A percentile compares a stretch with the other conserved stretches of the same genome.
phyloP scores from a whole-genome alignment of 1,140 invertebrate species.

The Chionoecetes opilio region DNA sequence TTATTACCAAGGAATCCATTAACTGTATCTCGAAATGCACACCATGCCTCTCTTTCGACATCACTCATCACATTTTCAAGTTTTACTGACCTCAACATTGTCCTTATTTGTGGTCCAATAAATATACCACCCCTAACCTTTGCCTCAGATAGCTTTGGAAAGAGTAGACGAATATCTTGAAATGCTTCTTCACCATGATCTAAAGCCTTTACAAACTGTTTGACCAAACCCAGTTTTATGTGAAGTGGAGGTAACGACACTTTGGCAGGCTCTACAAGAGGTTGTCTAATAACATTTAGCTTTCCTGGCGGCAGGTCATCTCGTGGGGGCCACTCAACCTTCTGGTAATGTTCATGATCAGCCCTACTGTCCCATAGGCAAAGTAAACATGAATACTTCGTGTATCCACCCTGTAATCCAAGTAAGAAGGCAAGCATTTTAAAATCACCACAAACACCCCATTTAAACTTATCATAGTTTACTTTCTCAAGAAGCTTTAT shows the following conservation, averaged over 20 bases:
- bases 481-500: slow-evolving; percentile 5
- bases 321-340: slow-evolving; percentile 42
- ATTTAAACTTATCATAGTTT: slow-evolving; percentile 48
- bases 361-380: slow-evolving; percentile 50
- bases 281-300: not conserved
- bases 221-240: too few relatives aligned
- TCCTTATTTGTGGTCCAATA: slow-evolving; percentile 23
- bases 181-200: not conserved
- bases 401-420: too few relatives aligned
- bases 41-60: slow-evolving; percentile 38
- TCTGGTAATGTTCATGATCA: slow-evolving; percentile 34
- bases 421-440: too few relatives aligned
- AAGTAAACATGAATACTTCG: slow-evolving; percentile 17
- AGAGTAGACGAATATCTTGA: slow-evolving; percentile 36
- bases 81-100: not conserved
- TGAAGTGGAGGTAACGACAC: slow-evolving; percentile 47
- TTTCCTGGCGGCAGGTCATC: not conserved
- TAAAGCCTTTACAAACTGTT: slow-evolving; percentile 54
- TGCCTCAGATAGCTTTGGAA: slow-evolving; percentile 48
- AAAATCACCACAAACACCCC: not conserved
- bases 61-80: not conserved
- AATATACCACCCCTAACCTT: slow-evolving; percentile 49
- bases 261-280: slow-evolving; percentile 36
- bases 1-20: slow-evolving; percentile 3
- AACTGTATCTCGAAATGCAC: not conserved